These are phyloP conservation scores for Agrochola lychnidis DNA, from an alignment of 2,888 invertebrate genomes.

Conservation along the genomic window DNA sequence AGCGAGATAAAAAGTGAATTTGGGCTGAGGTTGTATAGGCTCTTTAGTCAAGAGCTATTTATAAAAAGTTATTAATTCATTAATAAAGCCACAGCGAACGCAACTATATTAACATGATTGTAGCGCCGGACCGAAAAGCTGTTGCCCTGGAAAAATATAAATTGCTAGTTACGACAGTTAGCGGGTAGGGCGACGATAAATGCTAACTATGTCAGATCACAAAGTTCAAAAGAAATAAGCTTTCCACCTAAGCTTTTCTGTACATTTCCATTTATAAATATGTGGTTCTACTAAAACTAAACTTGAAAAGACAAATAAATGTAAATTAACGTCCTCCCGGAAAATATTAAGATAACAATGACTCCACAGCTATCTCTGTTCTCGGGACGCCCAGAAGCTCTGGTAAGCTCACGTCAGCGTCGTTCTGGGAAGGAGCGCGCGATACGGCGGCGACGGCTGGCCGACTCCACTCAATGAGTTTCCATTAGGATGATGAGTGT, in stretches of 20 bases:
- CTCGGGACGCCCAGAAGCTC: slow-evolving; percentile 56
- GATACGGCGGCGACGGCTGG: slow-evolving; percentile 66
- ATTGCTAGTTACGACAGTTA: too few species aligned
- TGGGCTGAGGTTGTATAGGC: too few species aligned
- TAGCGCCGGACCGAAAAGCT: too few species aligned
- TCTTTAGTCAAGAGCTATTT: too few species aligned
- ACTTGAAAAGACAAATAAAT: background rate
- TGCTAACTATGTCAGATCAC: background rate
- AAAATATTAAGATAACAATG: background rate
- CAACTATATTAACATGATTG: too few species aligned
- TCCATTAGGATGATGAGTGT: slow-evolving; percentile 73
- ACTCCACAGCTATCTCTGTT: slow-evolving; percentile 46
- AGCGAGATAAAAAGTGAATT: too few species aligned
- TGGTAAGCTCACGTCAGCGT: slow-evolving; percentile 69
- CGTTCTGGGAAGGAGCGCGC: slow-evolving; percentile 71
- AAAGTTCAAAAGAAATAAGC: background rate
- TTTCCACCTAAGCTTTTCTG: background rate
- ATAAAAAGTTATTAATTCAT: too few species aligned
- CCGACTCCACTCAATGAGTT: slow-evolving; percentile 71
- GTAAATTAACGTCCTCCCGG: background rate
- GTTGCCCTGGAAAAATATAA: too few species aligned
- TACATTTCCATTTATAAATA: background rate
- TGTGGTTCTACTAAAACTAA: background rate
- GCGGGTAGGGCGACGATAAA: too few species aligned
- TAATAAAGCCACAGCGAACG: too few species aligned